A percentile compares a stretch with the other conserved stretches of the same genome.
These are phyloP conservation scores for Erethizon dorsatum DNA, from an alignment of 2,797 vertebrate genomes.

Conservation along the genomic window DNA sequence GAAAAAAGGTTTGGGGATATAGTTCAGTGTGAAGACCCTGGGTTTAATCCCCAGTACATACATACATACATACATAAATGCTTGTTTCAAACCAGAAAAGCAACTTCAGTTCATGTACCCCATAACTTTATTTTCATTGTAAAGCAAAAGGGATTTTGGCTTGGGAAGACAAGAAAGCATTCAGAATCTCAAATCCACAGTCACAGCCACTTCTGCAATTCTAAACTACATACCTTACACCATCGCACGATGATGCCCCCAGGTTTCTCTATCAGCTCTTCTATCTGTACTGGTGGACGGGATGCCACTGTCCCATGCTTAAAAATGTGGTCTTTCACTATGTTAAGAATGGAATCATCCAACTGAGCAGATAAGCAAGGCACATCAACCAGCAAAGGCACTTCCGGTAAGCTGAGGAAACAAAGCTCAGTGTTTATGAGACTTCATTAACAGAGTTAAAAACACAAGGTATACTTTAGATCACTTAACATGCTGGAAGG, in stretches of 20 bases:
- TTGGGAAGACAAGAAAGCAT: conserved; percentile 58
- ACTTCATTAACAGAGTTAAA: conserved; percentile 31
- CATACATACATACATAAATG: not conserved
- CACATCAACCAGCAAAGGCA: conserved; percentile 96
- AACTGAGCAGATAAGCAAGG: conserved; percentile 97
- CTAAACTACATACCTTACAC: conserved; percentile 95
- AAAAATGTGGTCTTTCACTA: conserved; percentile 93
- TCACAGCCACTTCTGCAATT: not conserved
- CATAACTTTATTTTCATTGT: conserved; percentile 40
- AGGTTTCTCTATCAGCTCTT: conserved; percentile 96
- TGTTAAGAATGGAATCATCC: conserved; percentile 95
- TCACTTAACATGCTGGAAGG: not conserved
- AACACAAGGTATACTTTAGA: conserved; percentile 14
- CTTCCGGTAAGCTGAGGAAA: conserved; percentile 96
- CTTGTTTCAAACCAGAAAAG: conserved; percentile 40
- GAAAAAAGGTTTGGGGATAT: not conserved
- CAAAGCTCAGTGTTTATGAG: conserved; percentile 70
- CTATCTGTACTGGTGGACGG: conserved; percentile 96
- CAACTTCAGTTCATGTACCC: conserved; percentile 21
- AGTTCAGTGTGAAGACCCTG: not conserved
- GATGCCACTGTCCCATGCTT: conserved; percentile 95
- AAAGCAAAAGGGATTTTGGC: conserved; percentile 50
- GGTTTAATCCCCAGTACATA: not conserved
- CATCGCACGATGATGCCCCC: conserved; percentile 96
- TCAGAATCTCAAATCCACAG: not conserved